A percentile compares a stretch with the other conserved stretches of the same genome.
phyloP scores from a whole-genome alignment of 2,797 vertebrate genomes.

The Nyctibius grandis region DNA sequence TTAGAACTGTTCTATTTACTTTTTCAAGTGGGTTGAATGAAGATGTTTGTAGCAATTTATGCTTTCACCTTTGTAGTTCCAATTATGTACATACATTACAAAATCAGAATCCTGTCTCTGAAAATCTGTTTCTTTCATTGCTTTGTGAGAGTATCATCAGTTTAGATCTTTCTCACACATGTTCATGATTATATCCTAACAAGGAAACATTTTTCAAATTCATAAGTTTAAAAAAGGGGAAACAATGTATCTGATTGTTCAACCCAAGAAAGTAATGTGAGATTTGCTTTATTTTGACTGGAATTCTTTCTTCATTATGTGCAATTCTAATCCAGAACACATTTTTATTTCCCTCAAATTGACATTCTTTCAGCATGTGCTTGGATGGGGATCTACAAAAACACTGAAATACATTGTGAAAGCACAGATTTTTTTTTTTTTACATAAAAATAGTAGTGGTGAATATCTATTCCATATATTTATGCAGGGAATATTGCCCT shows the following conservation, averaged over 20 bases:
- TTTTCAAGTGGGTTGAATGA: background rate
- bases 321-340: slow-evolving; percentile 26
- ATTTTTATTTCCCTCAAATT: background rate
- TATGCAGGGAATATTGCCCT: background rate
- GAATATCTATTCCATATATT: background rate
- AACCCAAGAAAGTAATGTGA: slow-evolving; percentile 8
- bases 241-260: slow-evolving; percentile 14
- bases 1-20: background rate
- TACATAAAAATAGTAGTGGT: background rate
- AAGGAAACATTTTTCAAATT: slow-evolving; percentile 41
- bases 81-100: background rate
- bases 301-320: slow-evolving; percentile 39
- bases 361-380: background rate
- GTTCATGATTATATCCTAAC: slow-evolving; percentile 16
- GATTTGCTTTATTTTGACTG: slow-evolving; percentile 48
- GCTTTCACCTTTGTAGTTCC: background rate
- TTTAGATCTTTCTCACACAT: slow-evolving; percentile 2
- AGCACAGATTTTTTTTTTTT: background rate
- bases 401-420: background rate
- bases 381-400: background rate
- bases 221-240: background rate
- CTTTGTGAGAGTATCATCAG: background rate
- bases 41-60: background rate
- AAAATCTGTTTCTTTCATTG: slow-evolving; percentile 50
- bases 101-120: background rate